Percentiles rank a stretch among this genome's conserved stretches.
Conservation (phyloP, 2,888 invertebrate species). For the Desoria tigrina region DNA sequence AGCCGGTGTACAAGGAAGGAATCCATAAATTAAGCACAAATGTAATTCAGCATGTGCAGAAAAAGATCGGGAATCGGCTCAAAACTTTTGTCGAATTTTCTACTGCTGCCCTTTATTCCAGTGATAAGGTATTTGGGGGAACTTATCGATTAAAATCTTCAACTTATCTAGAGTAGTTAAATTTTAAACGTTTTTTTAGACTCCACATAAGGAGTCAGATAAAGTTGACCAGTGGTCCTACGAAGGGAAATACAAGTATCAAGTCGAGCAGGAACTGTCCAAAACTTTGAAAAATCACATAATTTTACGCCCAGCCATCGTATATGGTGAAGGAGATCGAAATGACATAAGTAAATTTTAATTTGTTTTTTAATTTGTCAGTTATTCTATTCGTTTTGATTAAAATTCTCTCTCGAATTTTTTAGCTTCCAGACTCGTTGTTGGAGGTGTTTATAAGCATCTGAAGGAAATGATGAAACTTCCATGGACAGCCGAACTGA, state of each 20-base stretch:
- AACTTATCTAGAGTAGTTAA: background rate
- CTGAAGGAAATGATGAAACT: constrained; percentile 87
- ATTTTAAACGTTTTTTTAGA: constrained; percentile 55
- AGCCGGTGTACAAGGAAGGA: constrained; percentile 87
- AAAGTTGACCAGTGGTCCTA: constrained; percentile 80
- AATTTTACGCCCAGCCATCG: constrained; percentile 77
- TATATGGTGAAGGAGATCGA: constrained; percentile 83
- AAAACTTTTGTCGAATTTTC: constrained; percentile 80
- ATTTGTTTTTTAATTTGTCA: constrained; percentile 1
- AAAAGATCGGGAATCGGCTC: constrained; percentile 61
- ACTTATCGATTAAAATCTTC: too few species aligned
- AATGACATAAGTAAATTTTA: constrained; percentile 72
- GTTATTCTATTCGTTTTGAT: too few species aligned
- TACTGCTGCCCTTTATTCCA: constrained; percentile 76
- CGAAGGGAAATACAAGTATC: constrained; percentile 77
- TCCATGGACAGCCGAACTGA: constrained; percentile 80
- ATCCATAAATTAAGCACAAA: constrained; percentile 79
- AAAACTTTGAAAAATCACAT: constrained; percentile 72
- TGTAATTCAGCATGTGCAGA: constrained; percentile 64
- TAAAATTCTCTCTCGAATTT: too few species aligned
- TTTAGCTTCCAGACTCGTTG: constrained; percentile 81
- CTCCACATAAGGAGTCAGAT: constrained; percentile 73
- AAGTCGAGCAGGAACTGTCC: constrained; percentile 76
- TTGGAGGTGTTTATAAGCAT: constrained; percentile 85
- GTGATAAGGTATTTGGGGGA: constrained; percentile 81